Evolutionary conservation across 2,888 invertebrate genomes (phyloP).

Genomic region (Acleris literana): DNA sequence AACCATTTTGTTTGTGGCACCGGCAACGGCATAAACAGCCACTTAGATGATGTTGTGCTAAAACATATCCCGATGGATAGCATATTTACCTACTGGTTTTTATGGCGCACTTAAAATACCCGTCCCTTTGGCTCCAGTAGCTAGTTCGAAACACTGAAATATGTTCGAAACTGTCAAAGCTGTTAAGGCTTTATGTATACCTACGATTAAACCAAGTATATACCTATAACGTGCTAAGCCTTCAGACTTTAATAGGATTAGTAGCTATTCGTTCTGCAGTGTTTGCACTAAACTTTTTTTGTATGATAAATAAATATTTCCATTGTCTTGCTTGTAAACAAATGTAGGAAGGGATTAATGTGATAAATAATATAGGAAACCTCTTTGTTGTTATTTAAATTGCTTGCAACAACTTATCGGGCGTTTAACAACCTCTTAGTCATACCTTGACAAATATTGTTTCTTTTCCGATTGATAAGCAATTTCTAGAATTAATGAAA

Average conservation of each 20-base stretch:
- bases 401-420: slow-evolving; percentile 15
- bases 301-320: neutral
- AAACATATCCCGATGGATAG: no score
- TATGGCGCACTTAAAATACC: no score
- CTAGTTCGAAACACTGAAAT: no score
- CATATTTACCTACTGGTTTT: no score
- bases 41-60: neutral
- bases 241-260: no score
- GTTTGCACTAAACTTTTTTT: neutral
- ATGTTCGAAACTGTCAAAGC: no score
- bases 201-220: no score
- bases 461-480: slow-evolving; percentile 23
- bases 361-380: neutral
- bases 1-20: neutral
- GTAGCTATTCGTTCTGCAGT: neutral
- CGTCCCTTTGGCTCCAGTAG: no score
- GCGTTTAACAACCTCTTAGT: slow-evolving; percentile 13
- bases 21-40: neutral
- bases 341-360: slow-evolving; percentile 1
- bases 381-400: neutral
- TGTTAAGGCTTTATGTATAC: no score
- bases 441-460: slow-evolving; percentile 2
- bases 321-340: slow-evolving; percentile 7
- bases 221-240: no score
- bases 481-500: slow-evolving; percentile 30